Evolutionary conservation across 2,113 vertebrate genomes (phyloP), one percentile per base, ranked within the genome.

Genomic region (Nibea coibor): DNA sequence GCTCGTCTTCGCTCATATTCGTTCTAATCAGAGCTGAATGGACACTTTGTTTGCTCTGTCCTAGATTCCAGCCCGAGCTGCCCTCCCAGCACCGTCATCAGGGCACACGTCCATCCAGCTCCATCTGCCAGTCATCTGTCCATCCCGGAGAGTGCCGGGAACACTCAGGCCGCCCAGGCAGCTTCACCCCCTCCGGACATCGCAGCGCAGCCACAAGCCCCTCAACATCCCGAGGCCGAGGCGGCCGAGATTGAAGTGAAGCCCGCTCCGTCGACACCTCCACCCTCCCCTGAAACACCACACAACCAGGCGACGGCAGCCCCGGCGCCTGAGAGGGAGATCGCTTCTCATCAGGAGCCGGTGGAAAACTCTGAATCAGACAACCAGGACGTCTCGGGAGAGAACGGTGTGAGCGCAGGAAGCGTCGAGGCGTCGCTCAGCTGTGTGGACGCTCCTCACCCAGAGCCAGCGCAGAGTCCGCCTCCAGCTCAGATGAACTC

Each of bases 331-430:
- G 53, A 53, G 0, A 0, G 1, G 5, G 67, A 72, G 15, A 0
- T 10, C 1, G 5, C 10, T 10, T 11, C 19, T 58, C 85, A 62
- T 39, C 83, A 61, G 78, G 84, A 90, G 80, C 91, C 84, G 1
- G 89, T 68, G 69, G 90, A 90, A 54, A 90, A 92, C 87, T 85
- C 80, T 4, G 90, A 92, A 39, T 83, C 86, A 11, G 85, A 81
- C 70, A 26, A 77, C 67, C 74, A 71, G 64, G 43, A 43, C 50
- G 9, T 64, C 26, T 22, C 73, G 9, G 76, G 16, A 1, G 62
- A 70, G 17, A 0, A 43, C 0, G 47, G 12, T 12, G 66, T 15
- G 58, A 74, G 20, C 6, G 20, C 51, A 11, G 62, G 16, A 59
- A 50, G 43, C 17, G 4, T 1, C 5, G 31, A 75, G 9, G 62